Evolutionary conservation across 2,113 vertebrate species (phyloP), one percentile per base, ranked within the genome.

Genomic region (Syngnathoides biaculeatus): DNA sequence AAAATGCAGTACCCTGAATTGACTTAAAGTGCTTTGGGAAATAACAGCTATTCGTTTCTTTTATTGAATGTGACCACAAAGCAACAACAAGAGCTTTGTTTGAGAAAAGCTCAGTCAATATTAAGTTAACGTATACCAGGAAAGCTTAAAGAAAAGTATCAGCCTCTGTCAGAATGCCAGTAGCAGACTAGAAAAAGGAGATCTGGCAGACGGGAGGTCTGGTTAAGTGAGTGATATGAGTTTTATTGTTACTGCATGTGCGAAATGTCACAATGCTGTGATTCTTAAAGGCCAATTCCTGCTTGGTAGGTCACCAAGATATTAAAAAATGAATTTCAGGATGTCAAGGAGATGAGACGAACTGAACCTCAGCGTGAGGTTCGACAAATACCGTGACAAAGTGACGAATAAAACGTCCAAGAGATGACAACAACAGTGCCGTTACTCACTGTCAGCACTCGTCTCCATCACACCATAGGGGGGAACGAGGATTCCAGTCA

Each of bases 401-500:
- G 30, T 14, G 60, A 19, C 22, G 7, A 60, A 65, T 8, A 3
- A 66, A 55, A 27, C 43, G 15, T 38, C 13, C 2, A 8, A 60
- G 20, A 64, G 68, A 26, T 38, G 3, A 38, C 50, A 8, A 71
- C n/a, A 1, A 67, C 20, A 52, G 55, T 20, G 48, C 8, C 42
- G 26, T 20, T 79, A 95, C 96, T 98, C 91, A 98, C 97, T 93
- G 90, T 98, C 94, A 88, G 93, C 91, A 85, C 91, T 93, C 47
- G 93, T 96, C 91, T 99, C 97, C 94, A 98, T 98, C 92, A 94
- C 95, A 90, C 95, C 95, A 90, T 97, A 97, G 53, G 95, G 95
- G 85, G 97, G 96, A 87, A 94, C 94, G 45, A 98, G 92, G 69
- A 98, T 94, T 81, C 94, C 95, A 84, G 96, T 94, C 95, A 98